These are phyloP conservation scores for Palythoa grandiflora DNA, from an alignment of 92 coral and sea anemone genomes.

Conservation along the genomic window DNA sequence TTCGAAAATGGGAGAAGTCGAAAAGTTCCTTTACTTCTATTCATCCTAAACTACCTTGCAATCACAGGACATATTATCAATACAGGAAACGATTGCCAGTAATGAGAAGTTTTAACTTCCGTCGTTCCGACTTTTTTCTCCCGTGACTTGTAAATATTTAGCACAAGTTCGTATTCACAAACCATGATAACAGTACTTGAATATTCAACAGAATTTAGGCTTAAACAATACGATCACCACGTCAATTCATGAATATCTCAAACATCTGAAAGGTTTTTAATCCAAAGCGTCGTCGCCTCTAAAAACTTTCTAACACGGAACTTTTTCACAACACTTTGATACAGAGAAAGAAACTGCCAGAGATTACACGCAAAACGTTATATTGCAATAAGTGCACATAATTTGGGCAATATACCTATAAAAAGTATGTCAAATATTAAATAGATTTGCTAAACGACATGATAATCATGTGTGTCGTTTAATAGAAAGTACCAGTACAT, in stretches of 20 bases:
- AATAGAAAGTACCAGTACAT: neutral
- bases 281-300: neutral
- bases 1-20: neutral
- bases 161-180: neutral
- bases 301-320: slow-evolving; percentile 30
- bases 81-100: neutral
- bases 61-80: too few relatives aligned
- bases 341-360: neutral
- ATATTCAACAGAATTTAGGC: slow-evolving; percentile 36
- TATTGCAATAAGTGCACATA: neutral
- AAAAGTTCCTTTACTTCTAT: neutral
- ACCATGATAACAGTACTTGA: slow-evolving; percentile 22
- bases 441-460: neutral
- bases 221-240: slow-evolving; percentile 29
- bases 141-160: neutral
- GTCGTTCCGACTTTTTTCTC: neutral
- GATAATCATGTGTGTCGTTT: slow-evolving; percentile 2
- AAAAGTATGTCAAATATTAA: neutral
- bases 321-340: neutral
- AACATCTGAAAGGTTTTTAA: slow-evolving; percentile 10
- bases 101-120: neutral
- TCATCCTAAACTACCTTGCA: neutral
- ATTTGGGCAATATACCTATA: slow-evolving; percentile 6
- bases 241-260: slow-evolving; percentile 13
- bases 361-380: neutral